These are phyloP conservation scores for Microtus oregoni DNA, from an alignment of 2,113 vertebrate genomes.

Conservation along the genomic window DNA sequence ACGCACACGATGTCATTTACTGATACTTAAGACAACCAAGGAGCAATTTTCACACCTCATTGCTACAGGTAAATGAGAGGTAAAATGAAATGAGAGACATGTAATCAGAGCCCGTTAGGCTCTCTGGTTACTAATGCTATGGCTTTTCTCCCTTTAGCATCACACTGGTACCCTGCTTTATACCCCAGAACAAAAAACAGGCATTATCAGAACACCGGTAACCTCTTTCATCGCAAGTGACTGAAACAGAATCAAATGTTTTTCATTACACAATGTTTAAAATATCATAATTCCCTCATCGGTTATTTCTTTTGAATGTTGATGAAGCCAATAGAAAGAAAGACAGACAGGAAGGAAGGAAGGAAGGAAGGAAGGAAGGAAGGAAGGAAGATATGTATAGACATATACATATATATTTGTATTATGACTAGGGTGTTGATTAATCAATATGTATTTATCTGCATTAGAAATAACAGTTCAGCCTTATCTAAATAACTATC, in stretches of 20 bases:
- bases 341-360: too few relatives aligned
- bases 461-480: not conserved
- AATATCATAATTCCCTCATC: constrained; percentile 41
- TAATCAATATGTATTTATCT: constrained; percentile 19
- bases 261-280: constrained; percentile 24
- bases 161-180: constrained; percentile 67
- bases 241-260: constrained; percentile 57
- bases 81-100: constrained; percentile 69
- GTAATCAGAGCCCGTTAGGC: constrained; percentile 48
- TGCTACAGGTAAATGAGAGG: constrained; percentile 76
- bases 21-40: constrained; percentile 66
- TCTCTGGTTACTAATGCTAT: constrained; percentile 71
- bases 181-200: constrained; percentile 65
- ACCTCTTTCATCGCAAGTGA: constrained; percentile 56
- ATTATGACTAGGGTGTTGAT: not conserved
- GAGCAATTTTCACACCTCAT: constrained; percentile 80
- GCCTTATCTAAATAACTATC: not conserved
- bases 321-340: not conserved
- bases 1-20: constrained; percentile 48
- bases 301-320: constrained; percentile 36
- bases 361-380: too few relatives aligned
- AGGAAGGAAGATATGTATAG: too few relatives aligned
- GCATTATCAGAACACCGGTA: constrained; percentile 54
- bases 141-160: constrained; percentile 34
- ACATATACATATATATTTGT: not conserved